Evolutionary conservation across 2,797 vertebrate species (phyloP), one percentile per base, ranked within the genome.

Genomic region (Aeoliscus strigatus): DNA sequence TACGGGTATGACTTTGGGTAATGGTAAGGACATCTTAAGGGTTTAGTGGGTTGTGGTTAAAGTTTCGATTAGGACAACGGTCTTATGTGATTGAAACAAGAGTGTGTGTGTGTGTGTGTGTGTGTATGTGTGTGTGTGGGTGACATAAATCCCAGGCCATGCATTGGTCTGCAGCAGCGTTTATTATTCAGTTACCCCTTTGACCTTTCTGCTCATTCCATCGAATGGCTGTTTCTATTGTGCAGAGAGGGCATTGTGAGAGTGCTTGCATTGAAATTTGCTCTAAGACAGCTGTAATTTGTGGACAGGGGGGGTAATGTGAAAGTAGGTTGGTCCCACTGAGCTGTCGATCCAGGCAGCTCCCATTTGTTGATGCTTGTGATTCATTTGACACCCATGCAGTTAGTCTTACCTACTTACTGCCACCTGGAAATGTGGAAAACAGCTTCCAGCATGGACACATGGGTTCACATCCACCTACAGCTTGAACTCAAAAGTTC

Each of bases 171-270:
- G 30, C 46, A 27, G 33, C 61, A 47, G 10, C 57, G 40, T 49
- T 54, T 66, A 70, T 67, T 74, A 59, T 60, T 70, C 35, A 44
- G 8, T 27, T 49, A 55, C 53, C 59, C 71, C 60, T 68, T 61
- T 70, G 54, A 75, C 63, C 73, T 66, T 54, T 45, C 27, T 43
- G 16, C 15, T 75, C 18, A 16, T 53, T 79, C 36, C 28, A 57
- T 68, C 57, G n/a, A n/a, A 77, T 15, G 17, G 17, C 37, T 28
- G 10, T 34, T 63, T 51, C 42, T 15, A 17, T 53, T 40, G 48
- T 51, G 26, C 27, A 11, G 30, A 46, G 16, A 4, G 12, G 27
- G 13, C 9, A 12, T 30, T 35, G 45, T 25, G 25, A 16, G 25
- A 16, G 13, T 48, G 13, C 53, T 32, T 59, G 45, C 51, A 44